These are phyloP conservation scores for Platalea minor DNA, from an alignment of 2,797 vertebrate genomes.

Conservation along the genomic window DNA sequence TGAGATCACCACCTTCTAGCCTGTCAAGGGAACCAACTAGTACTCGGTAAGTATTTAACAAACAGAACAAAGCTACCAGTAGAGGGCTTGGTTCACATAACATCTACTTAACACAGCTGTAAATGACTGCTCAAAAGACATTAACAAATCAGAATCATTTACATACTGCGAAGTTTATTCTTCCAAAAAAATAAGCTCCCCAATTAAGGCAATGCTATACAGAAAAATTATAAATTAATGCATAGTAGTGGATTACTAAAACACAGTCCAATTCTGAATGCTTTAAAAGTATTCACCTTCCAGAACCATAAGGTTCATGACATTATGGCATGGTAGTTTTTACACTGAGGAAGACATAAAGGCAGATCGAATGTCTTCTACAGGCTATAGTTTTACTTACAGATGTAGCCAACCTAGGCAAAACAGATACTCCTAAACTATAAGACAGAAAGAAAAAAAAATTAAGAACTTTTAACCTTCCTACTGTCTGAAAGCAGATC, in stretches of 20 bases:
- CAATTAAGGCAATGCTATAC: neutral
- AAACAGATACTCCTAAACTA: neutral
- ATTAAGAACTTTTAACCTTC: neutral
- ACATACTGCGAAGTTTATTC: fast-evolving
- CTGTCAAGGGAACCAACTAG: neutral
- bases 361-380: neutral
- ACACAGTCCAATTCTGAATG: neutral
- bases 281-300: neutral
- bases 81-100: slow-evolving; percentile 15
- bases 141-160: neutral
- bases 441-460: neutral
- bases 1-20: neutral
- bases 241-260: neutral
- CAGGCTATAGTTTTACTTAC: neutral
- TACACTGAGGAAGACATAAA: neutral
- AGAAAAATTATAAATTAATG: neutral
- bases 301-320: neutral
- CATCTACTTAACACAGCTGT: neutral
- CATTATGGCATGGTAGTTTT: fast-evolving
- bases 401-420: neutral
- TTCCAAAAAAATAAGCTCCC: neutral
- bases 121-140: neutral
- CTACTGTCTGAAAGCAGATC: neutral
- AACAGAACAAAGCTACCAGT: neutral
- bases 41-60: neutral